Base-by-base conservation (phyloP, 2,888 invertebrate genomes). In the Endomychus coccineus region DNA sequence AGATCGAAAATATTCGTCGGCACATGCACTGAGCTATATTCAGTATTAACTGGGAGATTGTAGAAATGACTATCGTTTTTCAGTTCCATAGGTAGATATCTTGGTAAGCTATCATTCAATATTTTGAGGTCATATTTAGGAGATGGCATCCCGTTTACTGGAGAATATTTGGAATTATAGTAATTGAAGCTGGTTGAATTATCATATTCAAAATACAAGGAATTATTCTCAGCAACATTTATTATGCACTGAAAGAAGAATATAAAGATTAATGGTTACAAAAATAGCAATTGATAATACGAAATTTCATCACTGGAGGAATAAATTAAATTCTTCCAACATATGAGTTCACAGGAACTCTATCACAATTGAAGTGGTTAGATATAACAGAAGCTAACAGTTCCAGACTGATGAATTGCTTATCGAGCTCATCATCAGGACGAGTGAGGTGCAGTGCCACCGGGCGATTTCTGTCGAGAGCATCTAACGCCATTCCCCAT, bases 1-100 rank as follows among this genome's bases (percentile, higher is more conserved):
- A 74, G 71, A 62, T 90, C 91, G 68, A 78, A 94, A 39, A 96
- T 84, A 69, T 94, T 94, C 16, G 91, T 89, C 3, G 96, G 95
- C 15, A 95, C 85, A 64, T 96, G 95, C 31, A 95, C 86, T 43
- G 92, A 83, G 58, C 90, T 90, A 51, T 77, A 74, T 37, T 71
- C 76, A 7, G 83, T 83, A 61, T 87, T 87, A 9, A 89, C 83
- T 21, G 78, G 76, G 43, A 88, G 79, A 58, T 87, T 80, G 62
- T 87, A 86, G 66, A 92, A 92, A 62, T 89, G 87, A 0, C 83
- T 79, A 58, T 87, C 83, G 37, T 73, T 72, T 54, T 78, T 78
- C 13, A 88, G 60, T 5, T 69, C 54, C 57, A 84, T 71, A 12
- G 67, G 61, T 50, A 71, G 67, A 55, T 77, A 83, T 64, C 67